Percentiles rank a stretch among this genome's conserved stretches.
Conservation (phyloP, 2,888 invertebrate species). For the Lasioglossum pauxillum region DNA sequence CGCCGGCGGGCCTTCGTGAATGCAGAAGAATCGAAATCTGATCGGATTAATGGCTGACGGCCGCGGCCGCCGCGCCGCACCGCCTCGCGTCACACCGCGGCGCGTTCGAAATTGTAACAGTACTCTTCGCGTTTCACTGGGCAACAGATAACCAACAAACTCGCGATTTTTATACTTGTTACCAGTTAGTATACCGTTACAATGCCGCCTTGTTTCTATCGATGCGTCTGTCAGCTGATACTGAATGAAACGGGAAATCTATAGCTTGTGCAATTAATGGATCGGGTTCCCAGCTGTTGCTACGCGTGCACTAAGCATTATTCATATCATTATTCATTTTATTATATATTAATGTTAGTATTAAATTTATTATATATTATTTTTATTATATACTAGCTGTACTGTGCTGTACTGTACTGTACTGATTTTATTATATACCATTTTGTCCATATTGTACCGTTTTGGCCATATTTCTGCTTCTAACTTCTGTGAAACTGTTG, state of each 20-base stretch:
- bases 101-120: not conserved
- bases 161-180: not conserved
- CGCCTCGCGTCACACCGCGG: not conserved
- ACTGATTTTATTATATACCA: too few relatives aligned
- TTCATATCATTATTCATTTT: too few relatives aligned
- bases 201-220: conserved; percentile 37
- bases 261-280: conserved; percentile 45
- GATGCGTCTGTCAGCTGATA: conserved; percentile 50
- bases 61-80: not conserved
- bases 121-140: not conserved
- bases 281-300: conserved; percentile 38
- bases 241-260: conserved; percentile 45
- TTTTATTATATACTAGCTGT: too few relatives aligned
- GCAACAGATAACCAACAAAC: not conserved
- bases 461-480: too few relatives aligned
- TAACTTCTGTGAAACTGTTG: too few relatives aligned
- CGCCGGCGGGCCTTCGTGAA: not conserved
- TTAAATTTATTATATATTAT: too few relatives aligned
- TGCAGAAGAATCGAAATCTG: not conserved
- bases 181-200: conserved; percentile 33
- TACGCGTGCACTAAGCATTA: conserved; percentile 4
- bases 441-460: too few relatives aligned
- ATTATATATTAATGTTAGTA: too few relatives aligned
- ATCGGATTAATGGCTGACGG: not conserved
- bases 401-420: too few relatives aligned